Evolutionary conservation across 2,797 vertebrate genomes (phyloP).

Genomic region (Lerista edwardsae): DNA sequence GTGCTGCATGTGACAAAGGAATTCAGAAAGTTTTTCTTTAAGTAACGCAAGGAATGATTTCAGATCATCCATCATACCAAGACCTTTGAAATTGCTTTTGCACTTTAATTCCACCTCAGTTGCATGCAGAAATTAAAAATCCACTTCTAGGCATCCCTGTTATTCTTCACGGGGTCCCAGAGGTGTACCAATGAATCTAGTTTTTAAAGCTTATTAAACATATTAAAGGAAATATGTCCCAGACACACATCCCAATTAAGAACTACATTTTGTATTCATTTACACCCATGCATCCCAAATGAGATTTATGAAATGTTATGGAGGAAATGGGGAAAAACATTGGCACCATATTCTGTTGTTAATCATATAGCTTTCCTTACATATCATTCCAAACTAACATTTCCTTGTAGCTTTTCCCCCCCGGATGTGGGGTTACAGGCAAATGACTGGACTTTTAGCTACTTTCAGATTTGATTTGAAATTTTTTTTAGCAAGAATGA

Average conservation of each 20-base stretch:
- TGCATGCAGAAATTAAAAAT: slow-evolving; percentile 70
- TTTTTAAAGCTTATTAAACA: slow-evolving; percentile 60
- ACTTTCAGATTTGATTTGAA: neutral
- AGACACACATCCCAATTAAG: slow-evolving; percentile 53
- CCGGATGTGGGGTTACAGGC: too few relatives aligned
- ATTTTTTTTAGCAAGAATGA: neutral
- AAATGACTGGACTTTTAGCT: neutral
- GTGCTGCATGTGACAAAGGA: slow-evolving; percentile 46
- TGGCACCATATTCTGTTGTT: slow-evolving; percentile 1
- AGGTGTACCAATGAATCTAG: slow-evolving; percentile 55
- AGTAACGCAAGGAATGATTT: slow-evolving; percentile 63
- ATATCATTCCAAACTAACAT: slow-evolving; percentile 11
- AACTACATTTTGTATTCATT: slow-evolving; percentile 50
- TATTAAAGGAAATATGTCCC: slow-evolving; percentile 56
- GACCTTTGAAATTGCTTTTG: slow-evolving; percentile 69
- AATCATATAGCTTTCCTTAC: neutral
- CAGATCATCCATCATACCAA: slow-evolving; percentile 56
- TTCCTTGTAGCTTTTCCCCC: neutral
- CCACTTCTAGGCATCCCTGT: slow-evolving; percentile 64
- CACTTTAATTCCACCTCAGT: slow-evolving; percentile 69
- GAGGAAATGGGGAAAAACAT: slow-evolving; percentile 13
- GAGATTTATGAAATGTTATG: slow-evolving; percentile 26
- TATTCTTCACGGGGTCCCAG: slow-evolving; percentile 64
- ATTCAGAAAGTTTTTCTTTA: slow-evolving; percentile 46
- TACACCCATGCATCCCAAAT: slow-evolving; percentile 42